These are phyloP conservation scores for Champsocephalus esox DNA, from an alignment of 2,797 vertebrate species.

Conservation along the genomic window DNA sequence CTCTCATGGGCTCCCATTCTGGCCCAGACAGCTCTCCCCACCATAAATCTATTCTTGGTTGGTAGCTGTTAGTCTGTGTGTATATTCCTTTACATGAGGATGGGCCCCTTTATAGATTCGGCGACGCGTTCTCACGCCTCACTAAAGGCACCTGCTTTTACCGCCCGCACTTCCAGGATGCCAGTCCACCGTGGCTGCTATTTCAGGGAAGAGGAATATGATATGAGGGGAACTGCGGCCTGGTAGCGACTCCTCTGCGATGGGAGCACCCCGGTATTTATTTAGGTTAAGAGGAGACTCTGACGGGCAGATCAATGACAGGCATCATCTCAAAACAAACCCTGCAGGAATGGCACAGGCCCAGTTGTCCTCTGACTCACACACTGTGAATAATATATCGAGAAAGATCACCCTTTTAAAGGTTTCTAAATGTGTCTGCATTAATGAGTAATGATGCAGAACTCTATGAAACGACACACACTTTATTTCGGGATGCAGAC, in stretches of 20 bases:
- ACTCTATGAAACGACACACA: background rate
- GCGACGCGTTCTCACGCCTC: conserved; percentile 51
- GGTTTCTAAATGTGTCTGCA: conserved; percentile 18
- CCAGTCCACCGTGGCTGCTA: conserved; percentile 50
- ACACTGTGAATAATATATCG: conserved; percentile 10
- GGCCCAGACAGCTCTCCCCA: conserved; percentile 26
- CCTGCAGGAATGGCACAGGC: conserved; percentile 18
- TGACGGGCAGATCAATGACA: conserved; percentile 58
- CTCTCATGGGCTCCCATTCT: conserved; percentile 5
- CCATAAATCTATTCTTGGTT: conserved; percentile 61
- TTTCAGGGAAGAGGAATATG: conserved; percentile 69
- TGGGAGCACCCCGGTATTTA: conserved; percentile 43
- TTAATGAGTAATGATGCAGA: conserved; percentile 37
- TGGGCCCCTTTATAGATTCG: conserved; percentile 39
- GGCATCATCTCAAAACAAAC: conserved; percentile 52
- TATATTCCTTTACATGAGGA: conserved; percentile 52
- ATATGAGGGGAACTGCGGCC: conserved; percentile 32
- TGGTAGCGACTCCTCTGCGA: conserved; percentile 18
- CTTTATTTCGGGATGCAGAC: conserved; percentile 56
- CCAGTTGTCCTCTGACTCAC: conserved; percentile 49
- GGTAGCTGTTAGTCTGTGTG: conserved; percentile 42
- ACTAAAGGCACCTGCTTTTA: conserved; percentile 73
- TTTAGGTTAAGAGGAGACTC: conserved; percentile 56
- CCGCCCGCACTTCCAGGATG: conserved; percentile 52
- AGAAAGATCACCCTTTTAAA: conserved; percentile 31